phyloP scores from a whole-genome alignment of 2,113 vertebrate species.

The Xenopus laevis region DNA sequence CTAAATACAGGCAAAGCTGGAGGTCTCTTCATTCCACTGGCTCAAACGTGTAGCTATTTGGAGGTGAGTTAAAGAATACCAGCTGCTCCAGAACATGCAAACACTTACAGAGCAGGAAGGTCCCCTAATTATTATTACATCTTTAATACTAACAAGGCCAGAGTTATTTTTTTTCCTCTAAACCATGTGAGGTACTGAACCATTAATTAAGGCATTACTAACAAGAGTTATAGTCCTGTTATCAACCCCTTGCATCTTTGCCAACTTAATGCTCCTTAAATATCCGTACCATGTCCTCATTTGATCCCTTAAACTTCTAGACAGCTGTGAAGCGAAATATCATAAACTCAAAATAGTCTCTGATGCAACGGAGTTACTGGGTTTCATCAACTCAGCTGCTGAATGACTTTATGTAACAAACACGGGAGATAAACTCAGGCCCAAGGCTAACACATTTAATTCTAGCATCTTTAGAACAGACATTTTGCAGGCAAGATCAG shows the following conservation, averaged over 20 bases:
- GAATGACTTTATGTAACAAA: not conserved
- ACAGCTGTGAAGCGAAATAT: slow-evolving; percentile 3
- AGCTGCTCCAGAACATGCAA: too few relatives aligned
- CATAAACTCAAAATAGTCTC: not conserved
- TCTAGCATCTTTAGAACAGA: not conserved
- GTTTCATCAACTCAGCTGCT: slow-evolving; percentile 4
- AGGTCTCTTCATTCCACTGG: too few relatives aligned
- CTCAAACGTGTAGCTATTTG: too few relatives aligned
- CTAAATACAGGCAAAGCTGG: too few relatives aligned
- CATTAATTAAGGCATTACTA: not conserved
- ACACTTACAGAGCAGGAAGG: too few relatives aligned
- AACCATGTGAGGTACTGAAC: not conserved
- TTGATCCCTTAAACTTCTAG: slow-evolving; percentile 6
- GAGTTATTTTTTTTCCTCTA: not conserved
- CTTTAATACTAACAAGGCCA: too few relatives aligned
- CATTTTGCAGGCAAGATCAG: not conserved
- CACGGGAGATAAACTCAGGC: not conserved
- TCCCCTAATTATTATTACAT: too few relatives aligned
- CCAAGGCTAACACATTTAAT: not conserved
- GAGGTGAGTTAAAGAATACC: too few relatives aligned
- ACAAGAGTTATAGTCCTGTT: not conserved
- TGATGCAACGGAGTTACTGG: not conserved
- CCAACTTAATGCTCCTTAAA: not conserved
- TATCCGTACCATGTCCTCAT: slow-evolving; percentile 14
- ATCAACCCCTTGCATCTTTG: not conserved